Evolutionary conservation across 2,888 invertebrate species (phyloP).

Genomic region (Idaea aversata): DNA sequence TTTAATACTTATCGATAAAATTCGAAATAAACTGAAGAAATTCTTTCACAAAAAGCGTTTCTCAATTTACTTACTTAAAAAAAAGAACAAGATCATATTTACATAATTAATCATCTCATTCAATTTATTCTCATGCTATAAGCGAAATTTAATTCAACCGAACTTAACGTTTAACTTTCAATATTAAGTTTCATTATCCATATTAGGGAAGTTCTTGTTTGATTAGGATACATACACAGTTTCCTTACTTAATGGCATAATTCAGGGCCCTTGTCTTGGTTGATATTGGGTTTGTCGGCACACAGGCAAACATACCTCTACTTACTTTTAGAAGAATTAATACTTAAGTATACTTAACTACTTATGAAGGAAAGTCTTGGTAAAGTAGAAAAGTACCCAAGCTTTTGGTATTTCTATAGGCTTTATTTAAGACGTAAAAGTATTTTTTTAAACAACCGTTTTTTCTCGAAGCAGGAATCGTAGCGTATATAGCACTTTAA

Average conservation of each 20-base stretch:
- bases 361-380: not conserved
- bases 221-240: conserved; percentile 10
- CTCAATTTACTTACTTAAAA: too few relatives aligned
- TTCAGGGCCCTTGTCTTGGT: conserved; percentile 6
- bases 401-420: not conserved
- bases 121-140: too few relatives aligned
- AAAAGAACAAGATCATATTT: too few relatives aligned
- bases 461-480: too few relatives aligned
- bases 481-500: too few relatives aligned
- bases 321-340: not conserved
- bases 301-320: not conserved
- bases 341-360: not conserved
- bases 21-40: too few relatives aligned
- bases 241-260: conserved; percentile 8
- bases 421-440: too few relatives aligned
- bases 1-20: too few relatives aligned
- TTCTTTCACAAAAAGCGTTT: too few relatives aligned
- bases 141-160: not conserved
- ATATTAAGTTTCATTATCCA: not conserved
- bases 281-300: not conserved
- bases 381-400: not conserved
- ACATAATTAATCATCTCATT: too few relatives aligned
- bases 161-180: not conserved
- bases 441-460: too few relatives aligned
- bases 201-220: conserved; percentile 4